Base-by-base conservation (phyloP, 1,140 invertebrate species). In the Leguminivora glycinivorella region DNA sequence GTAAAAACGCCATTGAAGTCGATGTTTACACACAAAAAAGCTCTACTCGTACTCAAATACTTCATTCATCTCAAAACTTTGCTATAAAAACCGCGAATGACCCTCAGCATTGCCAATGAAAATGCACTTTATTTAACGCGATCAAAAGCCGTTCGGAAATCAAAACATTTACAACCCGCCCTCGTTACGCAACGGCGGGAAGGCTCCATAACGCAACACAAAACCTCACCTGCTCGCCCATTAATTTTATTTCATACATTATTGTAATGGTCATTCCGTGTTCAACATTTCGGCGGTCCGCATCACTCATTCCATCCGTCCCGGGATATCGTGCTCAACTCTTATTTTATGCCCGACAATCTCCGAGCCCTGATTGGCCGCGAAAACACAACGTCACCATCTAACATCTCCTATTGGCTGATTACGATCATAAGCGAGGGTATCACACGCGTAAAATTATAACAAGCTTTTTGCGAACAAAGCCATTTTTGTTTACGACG, bases 201-300 rank as follows among this genome's bases (percentile, higher is more conserved):
- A 25, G 24, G 19, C 10, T 63, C 25, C 58, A 22, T 29, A 29
- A 0, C 25, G 25, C 6, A 31, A 22, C n/a, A 63, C 26, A 63
- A 29, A 17, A 7, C 26, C 26, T 31, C 26, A 63, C 58, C 58
- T 63, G 58, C 9, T 24, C 58, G 6, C 26, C 14, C 58, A 63
- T 63, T 63, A 63, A 63, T 63, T 63, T 63, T 63, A 63, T 63
- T 63, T 63, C 58, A 63, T 63, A 63, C 58, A 63, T 63, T 63
- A 63, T 63, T 17, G 58, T 63, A 63, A 63, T 63, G 58, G 58
- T 31, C 58, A 34, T 63, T 19, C 26, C 58, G 58, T 63, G 58
- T 63, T 60, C 56, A 60, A 31, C 58, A 31, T 63, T 22, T 52
- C 58, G 0, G 25, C 56, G 58, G 25, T 22, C 58, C 58, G 22